phyloP scores from a whole-genome alignment of 2,113 vertebrate species.

The Daubentonia madagascariensis region DNA sequence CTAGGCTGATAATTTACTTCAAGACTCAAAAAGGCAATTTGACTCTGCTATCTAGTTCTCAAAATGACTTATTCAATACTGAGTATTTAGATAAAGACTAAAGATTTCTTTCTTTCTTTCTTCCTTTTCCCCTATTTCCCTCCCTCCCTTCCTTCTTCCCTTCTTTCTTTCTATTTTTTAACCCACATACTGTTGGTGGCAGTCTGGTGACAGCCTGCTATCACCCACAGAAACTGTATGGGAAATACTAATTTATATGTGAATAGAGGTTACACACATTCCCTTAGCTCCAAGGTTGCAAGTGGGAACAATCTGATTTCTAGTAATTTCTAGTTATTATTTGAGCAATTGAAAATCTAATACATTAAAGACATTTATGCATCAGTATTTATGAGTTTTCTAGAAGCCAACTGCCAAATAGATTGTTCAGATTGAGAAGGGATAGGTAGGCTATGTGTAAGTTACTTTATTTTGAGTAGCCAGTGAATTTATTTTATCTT shows the following conservation, averaged over 20 bases:
- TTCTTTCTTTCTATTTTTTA: background rate
- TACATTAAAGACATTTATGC: background rate
- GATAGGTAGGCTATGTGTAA: background rate
- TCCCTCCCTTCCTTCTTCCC: fast-evolving
- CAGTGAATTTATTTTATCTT: background rate
- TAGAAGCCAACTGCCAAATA: background rate
- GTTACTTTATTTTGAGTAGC: background rate
- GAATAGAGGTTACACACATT: background rate
- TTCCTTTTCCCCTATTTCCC: background rate
- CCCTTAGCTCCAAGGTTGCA: background rate
- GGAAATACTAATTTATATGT: background rate
- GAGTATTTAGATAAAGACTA: slow-evolving; percentile 59
- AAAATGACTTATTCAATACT: slow-evolving; percentile 67
- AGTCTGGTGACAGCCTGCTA: background rate
- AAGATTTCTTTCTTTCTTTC: background rate
- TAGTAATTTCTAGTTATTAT: background rate
- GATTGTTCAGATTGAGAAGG: background rate
- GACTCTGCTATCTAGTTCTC: slow-evolving; percentile 64
- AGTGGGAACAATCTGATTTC: background rate
- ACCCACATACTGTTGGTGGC: background rate
- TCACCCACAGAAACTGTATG: background rate
- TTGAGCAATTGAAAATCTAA: background rate
- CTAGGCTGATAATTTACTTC: slow-evolving; percentile 74
- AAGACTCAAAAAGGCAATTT: slow-evolving; percentile 66
- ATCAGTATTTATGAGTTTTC: background rate